These are phyloP conservation scores for Apodemia duryi DNA, from an alignment of 2,888 invertebrate genomes.

Conservation along the genomic window DNA sequence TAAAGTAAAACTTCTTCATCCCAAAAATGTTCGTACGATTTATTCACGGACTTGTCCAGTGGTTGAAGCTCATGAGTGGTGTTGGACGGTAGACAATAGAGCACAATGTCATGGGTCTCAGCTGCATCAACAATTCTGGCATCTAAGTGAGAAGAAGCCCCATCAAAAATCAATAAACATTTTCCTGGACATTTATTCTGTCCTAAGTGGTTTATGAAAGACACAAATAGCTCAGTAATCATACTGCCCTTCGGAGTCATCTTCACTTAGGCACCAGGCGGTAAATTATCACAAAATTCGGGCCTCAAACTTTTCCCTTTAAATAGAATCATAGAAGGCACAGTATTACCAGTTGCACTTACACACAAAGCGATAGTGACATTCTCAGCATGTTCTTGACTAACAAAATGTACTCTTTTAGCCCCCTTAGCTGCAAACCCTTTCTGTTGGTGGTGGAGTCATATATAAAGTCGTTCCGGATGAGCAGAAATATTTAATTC, in stretches of 20 bases:
- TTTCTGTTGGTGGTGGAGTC: constrained; percentile 27
- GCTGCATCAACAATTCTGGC: constrained; percentile 30
- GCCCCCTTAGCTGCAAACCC: constrained; percentile 26
- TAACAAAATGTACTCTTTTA: constrained; percentile 25
- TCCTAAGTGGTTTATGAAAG: constrained; percentile 30
- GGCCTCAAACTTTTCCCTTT: constrained; percentile 29
- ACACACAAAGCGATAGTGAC: constrained; percentile 24
- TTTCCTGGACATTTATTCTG: constrained; percentile 29
- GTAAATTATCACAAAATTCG: constrained; percentile 29
- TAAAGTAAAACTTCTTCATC: constrained; percentile 29
- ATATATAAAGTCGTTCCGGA: constrained; percentile 20
- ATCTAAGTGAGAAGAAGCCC: constrained; percentile 30
- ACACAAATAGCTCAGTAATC: constrained; percentile 29
- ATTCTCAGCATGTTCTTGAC: constrained; percentile 25
- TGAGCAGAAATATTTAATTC: constrained; percentile 24
- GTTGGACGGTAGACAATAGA: constrained; percentile 32
- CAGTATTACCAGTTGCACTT: constrained; percentile 25
- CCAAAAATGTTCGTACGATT: constrained; percentile 32
- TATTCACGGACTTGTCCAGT: constrained; percentile 30
- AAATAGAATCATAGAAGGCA: constrained; percentile 28
- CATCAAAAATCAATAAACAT: constrained; percentile 31
- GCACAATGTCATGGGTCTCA: constrained; percentile 27
- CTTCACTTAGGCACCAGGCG: constrained; percentile 13
- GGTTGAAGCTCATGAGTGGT: constrained; percentile 33
- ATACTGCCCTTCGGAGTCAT: constrained; percentile 30